Conservation (phyloP, 1,140 invertebrate genomes). For the Lordiphosa mommai region DNA sequence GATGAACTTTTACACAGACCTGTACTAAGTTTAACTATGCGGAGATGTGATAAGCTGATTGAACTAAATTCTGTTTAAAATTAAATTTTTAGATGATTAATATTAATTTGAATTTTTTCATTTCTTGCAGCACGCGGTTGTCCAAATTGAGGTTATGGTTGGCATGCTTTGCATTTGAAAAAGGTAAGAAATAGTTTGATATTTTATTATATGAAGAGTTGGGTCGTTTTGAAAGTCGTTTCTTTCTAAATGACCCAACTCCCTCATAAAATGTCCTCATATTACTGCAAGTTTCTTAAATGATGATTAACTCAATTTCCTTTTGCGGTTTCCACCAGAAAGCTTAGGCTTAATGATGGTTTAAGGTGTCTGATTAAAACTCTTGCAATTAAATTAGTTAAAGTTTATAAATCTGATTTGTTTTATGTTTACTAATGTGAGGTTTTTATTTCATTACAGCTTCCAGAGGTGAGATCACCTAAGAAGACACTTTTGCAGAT, state of each 20-base stretch:
- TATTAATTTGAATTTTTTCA: not conserved
- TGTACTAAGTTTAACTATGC: conserved; percentile 57
- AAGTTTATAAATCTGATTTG: not conserved
- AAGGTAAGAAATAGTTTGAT: not conserved
- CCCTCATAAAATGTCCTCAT: too few species aligned
- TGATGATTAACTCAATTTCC: conserved; percentile 80
- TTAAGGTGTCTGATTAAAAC: conserved; percentile 82
- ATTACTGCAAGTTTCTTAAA: conserved; percentile 4
- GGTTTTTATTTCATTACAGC: conserved; percentile 9
- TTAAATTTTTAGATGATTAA: not conserved
- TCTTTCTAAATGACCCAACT: too few species aligned
- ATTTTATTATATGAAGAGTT: not conserved
- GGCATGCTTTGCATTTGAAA: not conserved
- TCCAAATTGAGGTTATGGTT: conserved; percentile 36
- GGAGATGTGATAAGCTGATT: conserved; percentile 53
- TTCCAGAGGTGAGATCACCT: not conserved
- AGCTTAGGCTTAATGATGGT: conserved; percentile 81
- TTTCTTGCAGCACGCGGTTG: not conserved
- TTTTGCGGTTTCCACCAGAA: conserved; percentile 86
- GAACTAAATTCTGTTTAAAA: not conserved
- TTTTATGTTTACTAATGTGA: not conserved
- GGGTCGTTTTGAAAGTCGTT: too few species aligned
- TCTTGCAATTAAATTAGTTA: not conserved
- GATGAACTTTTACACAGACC: conserved; percentile 67
- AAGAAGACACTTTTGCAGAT: too few species aligned